Evolutionary conservation across 2,888 invertebrate genomes (phyloP), one percentile per base, ranked within the genome.

Genomic region (Anodontia alba): DNA sequence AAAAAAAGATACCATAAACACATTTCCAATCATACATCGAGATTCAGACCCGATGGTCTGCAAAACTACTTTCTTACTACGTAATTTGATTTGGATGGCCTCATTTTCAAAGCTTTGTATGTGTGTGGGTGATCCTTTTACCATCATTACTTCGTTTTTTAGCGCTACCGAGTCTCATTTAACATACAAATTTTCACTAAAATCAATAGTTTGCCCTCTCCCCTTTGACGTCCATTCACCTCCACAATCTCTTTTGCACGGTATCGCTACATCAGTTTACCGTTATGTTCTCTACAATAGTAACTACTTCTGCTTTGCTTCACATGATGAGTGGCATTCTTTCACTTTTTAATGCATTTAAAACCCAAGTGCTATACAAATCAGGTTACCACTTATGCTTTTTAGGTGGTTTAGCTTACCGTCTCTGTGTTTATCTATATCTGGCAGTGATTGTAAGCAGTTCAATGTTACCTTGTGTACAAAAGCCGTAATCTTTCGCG

Each of bases 301-400:
- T 62, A 62, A 33, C 62, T 29, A 62, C 62, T 62, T 62, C 29
- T 62, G 29, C 62, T 33, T 62, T 62, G 31, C 12, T 62, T 17
- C 62, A 62, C 7, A n/a, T 33, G 62, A 62, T 62, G 33, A 23
- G 62, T 33, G 17, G 62, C 33, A 33, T 62, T 62, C 33, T 33
- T 62, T 62, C 17, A 62, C 33, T 10, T 62, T 54, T 62, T 29
- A 62, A 33, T 62, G 62, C 62, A 62, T 33, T 62, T 31, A 33
- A 62, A 62, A 62, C 17, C 31, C 20, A 15, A 62, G 62, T 17
- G 26, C 26, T 62, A 29, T 29, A 26, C 33, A 15, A 62, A 33
- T 62, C 62, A 33, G n/a, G 62, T 62, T 62, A 62, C 62, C 62
- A 62, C 62, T 62, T 62, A 31, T 23, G n/a, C 29, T 33, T 62